Conservation (phyloP, 1,140 invertebrate genomes). For the Drosophila bocki region DNA sequence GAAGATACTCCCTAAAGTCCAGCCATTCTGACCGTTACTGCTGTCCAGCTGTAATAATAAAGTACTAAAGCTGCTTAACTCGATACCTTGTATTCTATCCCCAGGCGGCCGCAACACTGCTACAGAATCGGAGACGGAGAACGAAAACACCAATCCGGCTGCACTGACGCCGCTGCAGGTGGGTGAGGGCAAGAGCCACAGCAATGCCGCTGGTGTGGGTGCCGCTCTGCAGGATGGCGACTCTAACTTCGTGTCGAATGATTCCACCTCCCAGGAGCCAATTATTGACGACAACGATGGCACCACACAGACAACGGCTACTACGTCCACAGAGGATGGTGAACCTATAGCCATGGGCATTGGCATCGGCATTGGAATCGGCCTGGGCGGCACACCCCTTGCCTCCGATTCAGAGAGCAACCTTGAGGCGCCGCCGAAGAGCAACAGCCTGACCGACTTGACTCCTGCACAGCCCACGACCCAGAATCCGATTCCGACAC, state of each 20-base stretch:
- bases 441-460: conserved; percentile 69
- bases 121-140: conserved; percentile 85
- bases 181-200: conserved; percentile 81
- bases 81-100: conserved; percentile 7
- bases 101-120: conserved; percentile 87
- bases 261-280: conserved; percentile 83
- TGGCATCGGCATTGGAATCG: conserved; percentile 28
- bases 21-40: background rate
- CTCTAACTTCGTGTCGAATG: conserved; percentile 82
- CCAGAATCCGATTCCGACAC: conserved; percentile 25
- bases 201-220: conserved; percentile 43
- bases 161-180: conserved; percentile 43
- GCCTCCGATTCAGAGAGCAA: conserved; percentile 86
- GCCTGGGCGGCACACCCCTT: conserved; percentile 52
- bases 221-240: conserved; percentile 76
- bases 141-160: conserved; percentile 85
- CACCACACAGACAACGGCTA: conserved; percentile 83
- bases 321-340: conserved; percentile 78
- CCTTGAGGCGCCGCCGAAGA: conserved; percentile 86
- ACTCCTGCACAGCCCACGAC: conserved; percentile 28
- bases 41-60: background rate
- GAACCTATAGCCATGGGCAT: conserved; percentile 52
- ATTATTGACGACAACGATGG: conserved; percentile 77
- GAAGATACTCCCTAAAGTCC: background rate
- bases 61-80: background rate